Evolutionary conservation across 2,888 invertebrate genomes (phyloP), one percentile per base, ranked within the genome.

Genomic region (Neocrepidodera transversa): DNA sequence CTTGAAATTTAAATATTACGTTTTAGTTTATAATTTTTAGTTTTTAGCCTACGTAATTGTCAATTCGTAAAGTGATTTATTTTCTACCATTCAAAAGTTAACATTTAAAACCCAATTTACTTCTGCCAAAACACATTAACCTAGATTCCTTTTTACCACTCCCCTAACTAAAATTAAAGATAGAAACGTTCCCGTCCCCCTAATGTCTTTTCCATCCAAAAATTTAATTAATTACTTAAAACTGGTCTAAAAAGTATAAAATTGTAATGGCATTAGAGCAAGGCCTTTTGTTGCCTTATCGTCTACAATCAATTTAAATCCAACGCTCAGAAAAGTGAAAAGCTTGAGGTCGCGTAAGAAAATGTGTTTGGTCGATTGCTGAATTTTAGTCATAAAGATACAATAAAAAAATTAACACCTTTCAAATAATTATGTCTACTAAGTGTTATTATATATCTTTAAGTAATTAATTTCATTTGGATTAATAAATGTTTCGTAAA

Each of bases 191-290:
- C 8, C 20, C 42, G 45, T 14, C 10, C 23, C 5, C 14, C 13
- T 8, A 45, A 45, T 16, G 26, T 52, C 18, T 32, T 32, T 18
- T 32, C 43, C 38, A 32, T 52, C 52, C 35, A 20, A 53, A 13
- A 53, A 52, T 60, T 57, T 61, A 61, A 54, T 58, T 49, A 54
- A 62, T 63, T 58, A 58, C 35, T 53, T 45, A 35, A 49, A 63
- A 59, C 62, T 58, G 63, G 56, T 65, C 63, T 65, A 43, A 60
- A 56, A 62, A 61, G 35, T 60, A 40, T 35, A 60, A 56, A 60
- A 40, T 56, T 52, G 30, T 48, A 60, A 60, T 50, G 54, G 40
- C 26, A 14, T 42, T 35, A 7, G 48, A 40, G 20, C 45, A 60
- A 55, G 40, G 14, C 36, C 58, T 49, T 59, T 56, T 52, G 59